Percentiles rank a stretch among this genome's conserved stretches.
Evolutionary conservation across 2,797 vertebrate genomes (phyloP).

Genomic region (Lates japonicus): DNA sequence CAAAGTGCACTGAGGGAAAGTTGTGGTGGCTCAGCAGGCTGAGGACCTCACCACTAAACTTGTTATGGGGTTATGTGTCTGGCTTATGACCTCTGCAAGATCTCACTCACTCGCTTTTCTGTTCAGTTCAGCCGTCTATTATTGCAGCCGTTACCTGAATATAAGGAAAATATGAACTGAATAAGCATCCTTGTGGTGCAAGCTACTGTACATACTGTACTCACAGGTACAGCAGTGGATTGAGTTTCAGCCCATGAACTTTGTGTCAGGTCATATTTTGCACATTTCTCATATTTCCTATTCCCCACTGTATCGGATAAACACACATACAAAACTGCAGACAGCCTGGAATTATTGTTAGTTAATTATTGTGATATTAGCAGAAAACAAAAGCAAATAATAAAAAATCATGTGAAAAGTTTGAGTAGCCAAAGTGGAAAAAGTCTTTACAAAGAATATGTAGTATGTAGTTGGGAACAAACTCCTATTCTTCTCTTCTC

Average conservation of each 20-base stretch:
- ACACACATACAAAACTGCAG: neutral
- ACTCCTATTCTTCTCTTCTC: neutral
- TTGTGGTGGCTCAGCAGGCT: conserved; percentile 19
- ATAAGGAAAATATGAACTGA: conserved; percentile 27
- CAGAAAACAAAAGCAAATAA: neutral
- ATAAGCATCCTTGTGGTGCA: conserved; percentile 20
- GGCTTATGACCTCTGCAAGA: conserved; percentile 40
- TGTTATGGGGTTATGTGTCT: conserved; percentile 32
- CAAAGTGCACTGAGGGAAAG: conserved; percentile 35
- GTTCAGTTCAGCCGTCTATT: conserved; percentile 25
- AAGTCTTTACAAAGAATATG: neutral
- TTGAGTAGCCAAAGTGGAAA: neutral
- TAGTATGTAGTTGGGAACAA: neutral
- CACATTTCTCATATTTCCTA: conserved; percentile 39
- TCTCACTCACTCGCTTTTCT: conserved; percentile 26
- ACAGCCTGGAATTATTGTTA: neutral
- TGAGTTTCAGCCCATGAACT: conserved; percentile 40
- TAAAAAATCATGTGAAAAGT: neutral
- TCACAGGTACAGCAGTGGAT: conserved; percentile 40
- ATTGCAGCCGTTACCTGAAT: conserved; percentile 40
- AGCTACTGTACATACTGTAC: conserved; percentile 39
- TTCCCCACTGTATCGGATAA: conserved; percentile 8
- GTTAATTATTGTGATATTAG: neutral
- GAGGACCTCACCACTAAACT: conserved; percentile 16
- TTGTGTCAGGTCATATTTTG: conserved; percentile 37